Evolutionary conservation across 2,113 vertebrate species (phyloP).

Genomic region (Stomatorhinus ivindoensis): DNA sequence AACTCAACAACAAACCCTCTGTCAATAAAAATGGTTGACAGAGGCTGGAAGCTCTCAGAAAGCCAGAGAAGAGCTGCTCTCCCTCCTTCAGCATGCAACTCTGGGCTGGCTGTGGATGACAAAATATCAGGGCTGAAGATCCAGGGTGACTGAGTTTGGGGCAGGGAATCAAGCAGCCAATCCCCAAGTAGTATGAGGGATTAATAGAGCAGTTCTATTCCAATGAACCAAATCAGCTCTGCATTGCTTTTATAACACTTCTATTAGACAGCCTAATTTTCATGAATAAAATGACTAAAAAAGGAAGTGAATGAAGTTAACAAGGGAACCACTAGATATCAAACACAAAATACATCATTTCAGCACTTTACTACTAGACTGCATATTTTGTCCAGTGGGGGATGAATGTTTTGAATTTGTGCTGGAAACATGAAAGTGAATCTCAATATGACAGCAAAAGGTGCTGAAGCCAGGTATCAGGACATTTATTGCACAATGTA

Average conservation of each 20-base stretch:
- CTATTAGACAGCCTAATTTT: not conserved
- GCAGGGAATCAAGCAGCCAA: conserved; percentile 1
- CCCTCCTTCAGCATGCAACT: conserved; percentile 44
- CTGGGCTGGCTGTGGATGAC: conserved; percentile 82
- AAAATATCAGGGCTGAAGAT: conserved; percentile 71
- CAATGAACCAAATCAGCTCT: not conserved
- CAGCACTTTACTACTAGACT: not conserved
- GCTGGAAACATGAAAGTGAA: not conserved
- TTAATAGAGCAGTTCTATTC: not conserved
- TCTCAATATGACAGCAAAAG: not conserved
- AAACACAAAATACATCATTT: not conserved
- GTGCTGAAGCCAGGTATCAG: not conserved
- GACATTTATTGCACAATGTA: not conserved
- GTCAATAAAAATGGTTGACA: conserved; percentile 31
- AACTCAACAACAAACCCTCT: not conserved
- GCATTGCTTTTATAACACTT: not conserved
- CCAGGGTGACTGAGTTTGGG: conserved; percentile 67
- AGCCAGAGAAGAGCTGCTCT: conserved; percentile 43
- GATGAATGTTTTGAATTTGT: not conserved
- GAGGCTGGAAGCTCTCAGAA: conserved; percentile 41
- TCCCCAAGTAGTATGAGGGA: conserved; percentile 60
- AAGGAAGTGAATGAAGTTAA: not conserved
- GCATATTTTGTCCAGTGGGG: not conserved
- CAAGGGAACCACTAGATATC: not conserved
- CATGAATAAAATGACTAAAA: not conserved